Evolutionary conservation across 1,140 invertebrate species (phyloP).

Genomic region (Holotrichia oblita): DNA sequence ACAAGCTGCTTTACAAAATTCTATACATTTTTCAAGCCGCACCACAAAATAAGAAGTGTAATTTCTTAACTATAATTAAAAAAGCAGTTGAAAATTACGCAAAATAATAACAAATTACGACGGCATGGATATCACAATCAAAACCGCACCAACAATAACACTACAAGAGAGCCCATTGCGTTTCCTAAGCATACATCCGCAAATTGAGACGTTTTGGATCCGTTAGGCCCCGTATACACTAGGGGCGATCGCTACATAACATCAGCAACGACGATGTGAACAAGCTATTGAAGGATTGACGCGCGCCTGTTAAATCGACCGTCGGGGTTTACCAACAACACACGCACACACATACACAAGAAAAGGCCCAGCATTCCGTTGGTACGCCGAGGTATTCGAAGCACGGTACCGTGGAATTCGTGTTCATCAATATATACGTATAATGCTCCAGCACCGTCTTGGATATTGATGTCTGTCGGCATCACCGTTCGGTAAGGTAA

Average conservation of each 20-base stretch:
- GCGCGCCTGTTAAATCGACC: slow-evolving; percentile 18
- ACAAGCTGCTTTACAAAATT: no score
- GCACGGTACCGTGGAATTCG: slow-evolving; percentile 20
- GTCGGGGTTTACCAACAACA: slow-evolving; percentile 23
- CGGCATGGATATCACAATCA: no score
- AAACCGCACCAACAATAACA: no score
- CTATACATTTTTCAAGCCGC: no score
- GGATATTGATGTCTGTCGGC: background rate
- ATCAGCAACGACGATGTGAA: background rate
- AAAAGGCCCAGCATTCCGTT: slow-evolving; percentile 8
- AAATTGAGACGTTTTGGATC: slow-evolving; percentile 31
- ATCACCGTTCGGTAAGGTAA: background rate
- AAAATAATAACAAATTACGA: no score
- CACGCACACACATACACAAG: background rate
- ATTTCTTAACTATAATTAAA: no score
- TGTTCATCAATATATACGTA: slow-evolving; percentile 31
- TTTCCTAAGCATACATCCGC: background rate
- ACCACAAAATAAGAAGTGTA: no score
- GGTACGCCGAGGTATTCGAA: slow-evolving; percentile 30
- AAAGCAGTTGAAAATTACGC: no score
- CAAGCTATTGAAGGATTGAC: slow-evolving; percentile 31
- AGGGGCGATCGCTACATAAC: background rate
- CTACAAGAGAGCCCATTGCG: no score
- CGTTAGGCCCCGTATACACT: background rate
- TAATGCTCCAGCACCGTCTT: background rate